Evolutionary conservation across 2,113 vertebrate genomes (phyloP).

Genomic region (Meriones unguiculatus): DNA sequence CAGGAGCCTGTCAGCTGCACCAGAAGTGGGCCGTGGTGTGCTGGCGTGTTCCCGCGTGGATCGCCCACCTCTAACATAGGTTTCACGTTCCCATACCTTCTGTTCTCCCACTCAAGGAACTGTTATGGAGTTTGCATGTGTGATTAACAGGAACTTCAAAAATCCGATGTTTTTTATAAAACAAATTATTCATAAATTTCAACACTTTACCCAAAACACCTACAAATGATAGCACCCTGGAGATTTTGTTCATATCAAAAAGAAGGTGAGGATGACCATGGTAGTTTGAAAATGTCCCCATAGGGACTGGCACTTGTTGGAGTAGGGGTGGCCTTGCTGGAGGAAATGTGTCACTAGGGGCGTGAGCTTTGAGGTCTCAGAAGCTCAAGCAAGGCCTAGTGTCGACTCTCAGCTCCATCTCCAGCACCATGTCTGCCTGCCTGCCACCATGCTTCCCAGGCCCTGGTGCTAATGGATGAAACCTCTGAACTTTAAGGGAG

Average conservation of each 20-base stretch:
- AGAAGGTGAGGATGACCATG: background rate
- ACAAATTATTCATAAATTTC: background rate
- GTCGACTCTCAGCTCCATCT: background rate
- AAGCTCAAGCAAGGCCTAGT: background rate
- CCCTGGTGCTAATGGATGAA: background rate
- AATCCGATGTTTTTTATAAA: background rate
- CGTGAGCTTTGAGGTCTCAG: background rate
- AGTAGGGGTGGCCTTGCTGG: background rate
- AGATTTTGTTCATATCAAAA: background rate
- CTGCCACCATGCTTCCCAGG: background rate
- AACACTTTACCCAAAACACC: conserved; percentile 21
- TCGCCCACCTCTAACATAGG: background rate
- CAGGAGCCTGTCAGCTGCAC: background rate
- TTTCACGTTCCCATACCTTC: background rate
- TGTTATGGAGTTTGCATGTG: background rate
- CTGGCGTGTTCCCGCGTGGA: background rate
- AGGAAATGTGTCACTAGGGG: background rate
- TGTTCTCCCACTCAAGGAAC: background rate
- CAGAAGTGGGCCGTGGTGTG: background rate
- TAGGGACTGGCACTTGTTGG: background rate
- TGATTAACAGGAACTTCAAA: background rate
- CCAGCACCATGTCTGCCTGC: background rate
- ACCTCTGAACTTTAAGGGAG: background rate
- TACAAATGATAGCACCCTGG: background rate
- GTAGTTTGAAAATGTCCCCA: background rate